Conservation (phyloP, 2,113 vertebrate genomes). For the Ibidorhyncha struthersii region DNA sequence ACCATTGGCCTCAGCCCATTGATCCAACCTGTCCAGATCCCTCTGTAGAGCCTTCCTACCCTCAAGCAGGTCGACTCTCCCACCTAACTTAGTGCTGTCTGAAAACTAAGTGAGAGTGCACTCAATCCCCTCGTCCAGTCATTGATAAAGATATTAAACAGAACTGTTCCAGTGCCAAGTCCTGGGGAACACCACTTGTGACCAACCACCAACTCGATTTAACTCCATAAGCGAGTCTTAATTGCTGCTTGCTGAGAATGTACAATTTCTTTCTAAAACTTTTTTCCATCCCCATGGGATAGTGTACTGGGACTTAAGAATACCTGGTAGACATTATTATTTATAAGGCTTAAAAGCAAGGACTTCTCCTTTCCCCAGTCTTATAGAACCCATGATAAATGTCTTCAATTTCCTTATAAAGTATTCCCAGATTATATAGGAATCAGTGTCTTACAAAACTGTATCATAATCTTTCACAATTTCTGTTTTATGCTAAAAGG, state of each 20-base stretch:
- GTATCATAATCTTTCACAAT: not conserved
- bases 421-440: not conserved
- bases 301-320: not conserved
- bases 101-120: too few species aligned
- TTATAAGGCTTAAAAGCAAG: not conserved
- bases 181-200: too few species aligned
- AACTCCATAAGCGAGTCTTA: not conserved
- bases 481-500: not conserved
- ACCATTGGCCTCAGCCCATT: too few species aligned
- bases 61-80: too few species aligned
- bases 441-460: not conserved
- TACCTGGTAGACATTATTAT: not conserved
- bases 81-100: too few species aligned
- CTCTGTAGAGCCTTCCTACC: too few species aligned
- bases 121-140: too few species aligned
- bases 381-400: not conserved
- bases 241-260: not conserved
- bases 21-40: too few species aligned
- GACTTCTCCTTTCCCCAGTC: not conserved
- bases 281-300: not conserved
- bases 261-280: not conserved
- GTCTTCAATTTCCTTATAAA: not conserved
- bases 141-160: too few species aligned
- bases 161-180: too few species aligned
- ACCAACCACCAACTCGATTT: too few species aligned